phyloP scores from a whole-genome alignment of 2,797 vertebrate species.

The Chiroxiphia lanceolata region DNA sequence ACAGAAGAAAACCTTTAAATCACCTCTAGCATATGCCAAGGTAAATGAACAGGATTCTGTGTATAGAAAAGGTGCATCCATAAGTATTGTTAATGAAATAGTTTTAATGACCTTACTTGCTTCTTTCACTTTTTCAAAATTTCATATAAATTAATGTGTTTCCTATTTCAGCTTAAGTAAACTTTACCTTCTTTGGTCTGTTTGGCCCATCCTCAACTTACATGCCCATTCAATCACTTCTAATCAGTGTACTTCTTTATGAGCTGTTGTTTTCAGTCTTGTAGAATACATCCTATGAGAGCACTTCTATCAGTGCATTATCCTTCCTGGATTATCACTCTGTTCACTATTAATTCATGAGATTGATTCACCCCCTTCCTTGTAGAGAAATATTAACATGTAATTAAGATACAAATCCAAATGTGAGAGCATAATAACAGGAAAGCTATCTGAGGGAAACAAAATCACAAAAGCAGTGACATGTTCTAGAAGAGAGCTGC shows the following conservation, averaged over 20 bases:
- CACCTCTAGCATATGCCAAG: not conserved
- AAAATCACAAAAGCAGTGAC: slow-evolving; percentile 15
- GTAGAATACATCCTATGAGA: slow-evolving; percentile 30
- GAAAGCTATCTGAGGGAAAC: slow-evolving; percentile 37
- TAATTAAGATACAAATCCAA: slow-evolving; percentile 54
- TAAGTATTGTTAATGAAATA: not conserved
- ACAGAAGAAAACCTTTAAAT: not conserved
- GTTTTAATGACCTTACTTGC: not conserved
- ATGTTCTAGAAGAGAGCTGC: slow-evolving; percentile 28
- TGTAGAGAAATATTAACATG: slow-evolving; percentile 31
- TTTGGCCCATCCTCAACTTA: not conserved
- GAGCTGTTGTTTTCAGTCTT: slow-evolving; percentile 42
- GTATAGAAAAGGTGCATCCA: not conserved
- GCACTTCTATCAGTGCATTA: slow-evolving; percentile 37
- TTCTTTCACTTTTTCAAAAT: not conserved
- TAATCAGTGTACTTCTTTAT: slow-evolving; percentile 26
- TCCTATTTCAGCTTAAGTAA: not conserved
- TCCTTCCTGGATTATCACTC: slow-evolving; percentile 54
- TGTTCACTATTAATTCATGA: slow-evolving; percentile 41
- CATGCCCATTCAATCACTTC: not conserved
- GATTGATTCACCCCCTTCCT: slow-evolving; percentile 16
- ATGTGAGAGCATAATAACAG: slow-evolving; percentile 37
- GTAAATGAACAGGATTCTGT: not conserved
- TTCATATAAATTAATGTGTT: not conserved
- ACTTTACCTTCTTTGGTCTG: not conserved